These are phyloP conservation scores for Eulimnadia texana DNA, from an alignment of 1,140 invertebrate genomes.

Conservation along the genomic window DNA sequence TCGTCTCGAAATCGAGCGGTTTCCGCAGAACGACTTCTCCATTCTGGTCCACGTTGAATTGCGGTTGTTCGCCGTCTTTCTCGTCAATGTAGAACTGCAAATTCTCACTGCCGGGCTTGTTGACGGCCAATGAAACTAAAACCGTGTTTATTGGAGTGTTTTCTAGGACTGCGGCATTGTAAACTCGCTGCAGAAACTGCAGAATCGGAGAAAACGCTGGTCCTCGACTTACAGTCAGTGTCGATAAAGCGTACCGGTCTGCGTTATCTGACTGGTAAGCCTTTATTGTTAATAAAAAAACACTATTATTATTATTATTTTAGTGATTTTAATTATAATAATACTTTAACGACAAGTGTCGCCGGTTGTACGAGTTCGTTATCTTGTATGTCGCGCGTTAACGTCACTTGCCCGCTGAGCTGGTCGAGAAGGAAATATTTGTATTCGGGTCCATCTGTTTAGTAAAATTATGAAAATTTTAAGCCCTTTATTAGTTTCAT, in stretches of 20 bases:
- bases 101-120: conserved; percentile 37
- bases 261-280: conserved; percentile 74
- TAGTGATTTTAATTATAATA: no score
- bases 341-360: conserved; percentile 52
- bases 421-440: conserved; percentile 39
- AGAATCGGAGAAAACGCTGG: conserved; percentile 32
- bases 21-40: conserved; percentile 65
- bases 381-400: conserved; percentile 42
- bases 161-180: conserved; percentile 54
- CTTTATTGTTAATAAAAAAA: conserved; percentile 29
- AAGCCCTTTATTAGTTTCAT: neutral
- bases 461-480: neutral
- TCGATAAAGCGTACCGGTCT: conserved; percentile 71
- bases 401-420: conserved; percentile 41
- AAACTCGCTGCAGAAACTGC: conserved; percentile 56
- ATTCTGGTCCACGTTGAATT: conserved; percentile 54
- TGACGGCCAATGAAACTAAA: conserved; percentile 45
- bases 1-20: conserved; percentile 63
- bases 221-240: conserved; percentile 47
- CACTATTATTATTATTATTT: neutral
- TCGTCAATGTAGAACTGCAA: conserved; percentile 48
- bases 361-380: conserved; percentile 47
- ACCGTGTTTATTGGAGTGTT: conserved; percentile 54
- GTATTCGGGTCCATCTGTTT: conserved; percentile 31
- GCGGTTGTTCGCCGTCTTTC: conserved; percentile 40